A percentile compares a stretch with the other conserved stretches of the same genome.
Evolutionary conservation across 2,113 vertebrate species (phyloP).

Genomic region (Carettochelys insculpta): DNA sequence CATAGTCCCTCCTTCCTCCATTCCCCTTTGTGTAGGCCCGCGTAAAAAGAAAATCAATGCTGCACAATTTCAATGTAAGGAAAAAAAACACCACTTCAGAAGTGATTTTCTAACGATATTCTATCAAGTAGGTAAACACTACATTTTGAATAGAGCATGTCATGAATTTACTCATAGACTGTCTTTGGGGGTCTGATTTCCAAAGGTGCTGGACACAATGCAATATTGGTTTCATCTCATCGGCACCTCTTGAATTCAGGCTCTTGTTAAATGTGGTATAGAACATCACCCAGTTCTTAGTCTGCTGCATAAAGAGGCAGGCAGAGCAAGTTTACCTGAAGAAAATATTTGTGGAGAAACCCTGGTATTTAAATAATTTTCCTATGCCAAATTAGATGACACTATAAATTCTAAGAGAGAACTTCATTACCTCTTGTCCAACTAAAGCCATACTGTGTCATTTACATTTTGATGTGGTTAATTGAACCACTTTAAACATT

Average conservation of each 20-base stretch:
- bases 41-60: conserved; percentile 67
- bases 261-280: conserved; percentile 9
- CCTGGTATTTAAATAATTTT: conserved; percentile 57
- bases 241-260: conserved; percentile 1
- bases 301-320: conserved; percentile 52
- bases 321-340: conserved; percentile 55
- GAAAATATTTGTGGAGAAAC: conserved; percentile 37
- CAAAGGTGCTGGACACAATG: neutral
- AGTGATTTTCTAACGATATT: conserved; percentile 60
- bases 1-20: conserved; percentile 49
- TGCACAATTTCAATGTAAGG: conserved; percentile 61
- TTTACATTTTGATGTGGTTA: conserved; percentile 9
- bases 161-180: conserved; percentile 55
- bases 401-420: conserved; percentile 8
- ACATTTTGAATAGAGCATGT: conserved; percentile 53
- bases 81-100: conserved; percentile 61
- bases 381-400: conserved; percentile 56
- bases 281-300: conserved; percentile 2
- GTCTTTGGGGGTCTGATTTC: conserved; percentile 43
- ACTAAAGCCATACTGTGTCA: neutral
- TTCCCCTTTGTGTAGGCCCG: conserved; percentile 60
- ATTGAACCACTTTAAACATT: neutral
- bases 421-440: neutral
- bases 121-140: conserved; percentile 60
- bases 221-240: neutral